A percentile compares a stretch with the other conserved stretches of the same genome.
Evolutionary conservation across 2,888 invertebrate genomes (phyloP).

Genomic region (Pollenia labialis): DNA sequence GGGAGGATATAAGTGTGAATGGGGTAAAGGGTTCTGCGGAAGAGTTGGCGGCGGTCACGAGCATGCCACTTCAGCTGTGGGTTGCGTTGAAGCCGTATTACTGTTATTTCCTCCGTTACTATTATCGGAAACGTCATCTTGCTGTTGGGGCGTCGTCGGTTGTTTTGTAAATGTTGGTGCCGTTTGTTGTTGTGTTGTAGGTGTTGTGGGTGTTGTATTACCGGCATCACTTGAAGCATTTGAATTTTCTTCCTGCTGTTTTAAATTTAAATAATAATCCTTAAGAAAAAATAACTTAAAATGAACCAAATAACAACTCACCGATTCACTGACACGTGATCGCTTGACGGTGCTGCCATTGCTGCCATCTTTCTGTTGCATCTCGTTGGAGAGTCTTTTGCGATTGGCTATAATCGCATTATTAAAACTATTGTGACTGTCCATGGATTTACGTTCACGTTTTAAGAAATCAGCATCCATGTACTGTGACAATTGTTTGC

Average conservation of each 20-base stretch:
- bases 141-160: slow-evolving; percentile 47
- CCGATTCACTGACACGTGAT: slow-evolving; percentile 82
- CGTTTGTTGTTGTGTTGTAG: slow-evolving; percentile 78
- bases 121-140: slow-evolving; percentile 60
- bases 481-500: slow-evolving; percentile 90
- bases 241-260: slow-evolving; percentile 82
- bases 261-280: slow-evolving; percentile 18
- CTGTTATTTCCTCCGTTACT: slow-evolving; percentile 54
- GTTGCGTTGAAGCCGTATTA: slow-evolving; percentile 73
- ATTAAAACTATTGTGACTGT: slow-evolving; percentile 82
- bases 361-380: slow-evolving; percentile 76
- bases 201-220: slow-evolving; percentile 79
- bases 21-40: slow-evolving; percentile 64
- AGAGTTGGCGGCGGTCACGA: slow-evolving; percentile 83
- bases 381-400: slow-evolving; percentile 83
- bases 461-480: slow-evolving; percentile 89
- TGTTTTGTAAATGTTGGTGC: slow-evolving; percentile 77
- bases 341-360: slow-evolving; percentile 75
- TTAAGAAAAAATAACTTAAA: not conserved
- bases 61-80: slow-evolving; percentile 83
- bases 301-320: slow-evolving; percentile 72
- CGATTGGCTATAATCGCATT: slow-evolving; percentile 82
- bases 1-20: slow-evolving; percentile 69
- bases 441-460: slow-evolving; percentile 88
- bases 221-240: slow-evolving; percentile 82